Percentiles rank a stretch among this genome's conserved stretches.
phyloP scores from a whole-genome alignment of 30 jellyfish, hydroid and myxozoan genomes.

The Cassiopea xamachana region DNA sequence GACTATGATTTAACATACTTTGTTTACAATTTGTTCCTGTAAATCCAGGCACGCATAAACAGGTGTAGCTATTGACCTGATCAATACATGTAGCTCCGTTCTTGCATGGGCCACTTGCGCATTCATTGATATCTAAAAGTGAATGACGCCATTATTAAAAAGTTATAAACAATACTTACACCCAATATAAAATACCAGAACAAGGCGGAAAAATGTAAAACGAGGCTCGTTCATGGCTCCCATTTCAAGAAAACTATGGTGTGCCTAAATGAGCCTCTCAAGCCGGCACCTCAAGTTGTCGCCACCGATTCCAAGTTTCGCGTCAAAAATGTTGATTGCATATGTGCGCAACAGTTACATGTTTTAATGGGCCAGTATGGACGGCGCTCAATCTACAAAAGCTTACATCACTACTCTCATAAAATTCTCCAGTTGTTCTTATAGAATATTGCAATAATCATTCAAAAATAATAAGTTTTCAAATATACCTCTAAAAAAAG shows the following conservation, averaged over 20 bases:
- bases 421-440: background rate
- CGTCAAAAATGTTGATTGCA: background rate
- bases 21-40: background rate
- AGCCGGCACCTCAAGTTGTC: background rate
- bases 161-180: background rate
- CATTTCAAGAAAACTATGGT: no score
- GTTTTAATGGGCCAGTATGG: background rate
- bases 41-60: background rate
- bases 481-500: no score
- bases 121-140: background rate
- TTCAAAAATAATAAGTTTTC: no score
- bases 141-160: background rate
- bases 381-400: background rate
- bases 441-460: no score
- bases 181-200: background rate
- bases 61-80: background rate
- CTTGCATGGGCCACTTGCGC: background rate
- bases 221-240: no score
- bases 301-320: no score
- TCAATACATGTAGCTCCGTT: constrained; percentile 5
- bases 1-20: background rate
- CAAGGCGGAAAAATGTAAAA: no score
- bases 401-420: no score
- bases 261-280: no score
- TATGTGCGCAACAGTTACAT: background rate